phyloP scores from a whole-genome alignment of 2,113 vertebrate species.

The Trogon melanurus region DNA sequence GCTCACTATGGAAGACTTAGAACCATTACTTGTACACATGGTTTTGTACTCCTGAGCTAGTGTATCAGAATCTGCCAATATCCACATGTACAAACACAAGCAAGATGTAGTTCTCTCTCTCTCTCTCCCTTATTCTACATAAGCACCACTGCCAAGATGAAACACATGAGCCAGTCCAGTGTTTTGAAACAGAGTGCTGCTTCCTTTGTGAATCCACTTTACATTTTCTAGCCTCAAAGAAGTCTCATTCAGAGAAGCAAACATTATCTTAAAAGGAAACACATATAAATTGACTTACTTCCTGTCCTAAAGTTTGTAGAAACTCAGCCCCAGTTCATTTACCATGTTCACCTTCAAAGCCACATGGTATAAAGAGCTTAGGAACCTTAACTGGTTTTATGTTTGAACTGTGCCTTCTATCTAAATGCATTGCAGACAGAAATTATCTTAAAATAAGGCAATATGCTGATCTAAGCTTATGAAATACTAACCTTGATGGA shows the following conservation, averaged over 20 bases:
- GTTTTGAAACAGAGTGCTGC: neutral
- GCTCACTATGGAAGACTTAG: neutral
- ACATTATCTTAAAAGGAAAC: neutral
- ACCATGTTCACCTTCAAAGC: neutral
- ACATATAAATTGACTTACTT: neutral
- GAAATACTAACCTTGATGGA: neutral
- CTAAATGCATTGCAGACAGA: constrained; percentile 7
- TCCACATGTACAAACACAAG: neutral
- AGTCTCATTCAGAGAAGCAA: neutral
- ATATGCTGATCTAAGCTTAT: neutral
- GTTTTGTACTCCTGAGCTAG: neutral
- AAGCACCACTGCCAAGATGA: neutral
- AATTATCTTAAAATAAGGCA: neutral
- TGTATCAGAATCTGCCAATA: neutral
- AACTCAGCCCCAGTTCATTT: neutral
- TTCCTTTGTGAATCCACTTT: neutral
- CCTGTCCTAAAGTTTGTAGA: neutral
- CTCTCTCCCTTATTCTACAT: neutral
- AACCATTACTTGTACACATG: neutral
- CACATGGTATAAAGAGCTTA: neutral
- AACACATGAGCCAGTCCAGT: neutral
- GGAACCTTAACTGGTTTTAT: neutral
- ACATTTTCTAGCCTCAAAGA: neutral
- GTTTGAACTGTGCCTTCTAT: neutral
- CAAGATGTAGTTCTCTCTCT: neutral